Evolutionary conservation across 2,888 invertebrate species (phyloP).

Genomic region (Monoplex corrugatus): DNA sequence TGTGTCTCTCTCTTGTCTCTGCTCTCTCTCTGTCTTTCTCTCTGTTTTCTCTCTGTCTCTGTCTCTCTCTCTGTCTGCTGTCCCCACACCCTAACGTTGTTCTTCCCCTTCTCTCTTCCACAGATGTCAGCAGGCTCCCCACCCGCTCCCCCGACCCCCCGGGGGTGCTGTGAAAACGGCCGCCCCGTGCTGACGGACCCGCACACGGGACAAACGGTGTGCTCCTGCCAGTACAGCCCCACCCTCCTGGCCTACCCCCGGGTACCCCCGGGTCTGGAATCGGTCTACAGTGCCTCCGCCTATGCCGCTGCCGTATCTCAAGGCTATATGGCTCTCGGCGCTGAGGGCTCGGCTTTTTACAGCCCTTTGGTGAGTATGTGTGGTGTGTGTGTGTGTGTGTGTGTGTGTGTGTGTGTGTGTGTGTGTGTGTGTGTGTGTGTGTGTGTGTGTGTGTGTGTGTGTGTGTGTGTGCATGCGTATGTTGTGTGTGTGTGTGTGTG

Average conservation of each 20-base stretch:
- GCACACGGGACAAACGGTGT: slow-evolving; percentile 79
- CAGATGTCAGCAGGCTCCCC: slow-evolving; percentile 54
- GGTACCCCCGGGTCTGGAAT: slow-evolving; percentile 50
- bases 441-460: background rate
- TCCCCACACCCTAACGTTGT: background rate
- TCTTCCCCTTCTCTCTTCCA: background rate
- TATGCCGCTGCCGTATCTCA: slow-evolving; percentile 77
- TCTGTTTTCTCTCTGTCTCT: background rate
- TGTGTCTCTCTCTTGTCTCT: background rate
- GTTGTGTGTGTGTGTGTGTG: no score
- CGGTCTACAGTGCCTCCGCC: slow-evolving; percentile 77
- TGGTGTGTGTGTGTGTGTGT: background rate
- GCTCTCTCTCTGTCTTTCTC: background rate
- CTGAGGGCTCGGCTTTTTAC: slow-evolving; percentile 93
- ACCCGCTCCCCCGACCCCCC: slow-evolving; percentile 63
- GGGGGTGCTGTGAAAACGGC: slow-evolving; percentile 93
- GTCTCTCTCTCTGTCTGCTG: background rate
- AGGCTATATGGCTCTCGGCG: slow-evolving; percentile 80
- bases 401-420: background rate
- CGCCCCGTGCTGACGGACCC: slow-evolving; percentile 83
- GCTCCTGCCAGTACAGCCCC: slow-evolving; percentile 87
- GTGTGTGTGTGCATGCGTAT: no score
- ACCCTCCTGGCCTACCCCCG: slow-evolving; percentile 86
- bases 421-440: background rate
- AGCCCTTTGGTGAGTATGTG: slow-evolving; percentile 89